Evolutionary conservation across 2,113 vertebrate species (phyloP).

Genomic region (Callocephalon fimbriatum): DNA sequence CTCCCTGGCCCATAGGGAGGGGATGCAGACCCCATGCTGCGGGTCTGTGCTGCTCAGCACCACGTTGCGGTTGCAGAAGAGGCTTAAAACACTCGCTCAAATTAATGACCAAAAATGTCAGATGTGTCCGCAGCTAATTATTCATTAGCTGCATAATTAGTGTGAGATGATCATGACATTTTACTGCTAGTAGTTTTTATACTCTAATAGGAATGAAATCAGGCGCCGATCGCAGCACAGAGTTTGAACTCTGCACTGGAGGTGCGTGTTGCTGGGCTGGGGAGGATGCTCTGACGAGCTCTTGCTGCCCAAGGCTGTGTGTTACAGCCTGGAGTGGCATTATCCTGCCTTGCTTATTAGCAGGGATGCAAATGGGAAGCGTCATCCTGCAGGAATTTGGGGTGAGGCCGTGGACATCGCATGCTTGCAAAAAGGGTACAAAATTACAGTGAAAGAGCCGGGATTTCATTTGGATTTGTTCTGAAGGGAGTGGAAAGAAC

Average conservation of each 20-base stretch:
- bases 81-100: conserved; percentile 77
- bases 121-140: conserved; percentile 94
- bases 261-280: neutral
- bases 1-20: neutral
- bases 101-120: conserved; percentile 96
- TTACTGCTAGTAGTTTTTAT: conserved; percentile 87
- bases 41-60: neutral
- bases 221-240: conserved; percentile 15
- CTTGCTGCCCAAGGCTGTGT: accelerated
- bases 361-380: neutral
- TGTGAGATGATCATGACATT: conserved; percentile 88
- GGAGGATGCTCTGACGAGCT: neutral
- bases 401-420: neutral
- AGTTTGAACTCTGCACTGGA: neutral
- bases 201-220: conserved; percentile 68
- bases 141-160: conserved; percentile 96
- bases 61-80: neutral
- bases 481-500: neutral
- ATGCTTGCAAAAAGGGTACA: neutral
- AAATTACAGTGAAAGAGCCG: neutral
- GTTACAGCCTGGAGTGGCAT: accelerated
- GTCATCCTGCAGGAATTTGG: accelerated
- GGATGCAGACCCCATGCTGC: neutral
- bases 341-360: accelerated
- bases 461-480: neutral